Conservation (phyloP, 1,140 invertebrate genomes). For the Brachionus angularis region DNA sequence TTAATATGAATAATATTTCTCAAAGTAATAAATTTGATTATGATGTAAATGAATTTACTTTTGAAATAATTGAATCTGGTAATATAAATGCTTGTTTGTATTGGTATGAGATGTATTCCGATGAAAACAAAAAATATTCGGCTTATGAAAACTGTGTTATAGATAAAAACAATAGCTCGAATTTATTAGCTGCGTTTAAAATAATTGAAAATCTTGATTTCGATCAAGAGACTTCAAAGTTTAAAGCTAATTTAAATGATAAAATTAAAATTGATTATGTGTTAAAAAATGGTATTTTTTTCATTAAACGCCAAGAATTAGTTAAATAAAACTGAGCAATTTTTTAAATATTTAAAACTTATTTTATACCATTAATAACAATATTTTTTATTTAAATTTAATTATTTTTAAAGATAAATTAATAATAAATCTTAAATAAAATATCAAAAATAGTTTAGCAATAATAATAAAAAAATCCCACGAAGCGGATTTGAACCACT, state of each 20-base stretch:
- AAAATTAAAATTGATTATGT: background rate
- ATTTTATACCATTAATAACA: too few species aligned
- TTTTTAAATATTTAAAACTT: too few species aligned
- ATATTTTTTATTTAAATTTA: too few species aligned
- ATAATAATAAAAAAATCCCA: too few species aligned
- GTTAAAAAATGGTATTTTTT: conserved; percentile 11
- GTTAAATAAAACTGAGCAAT: background rate
- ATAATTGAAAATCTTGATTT: background rate
- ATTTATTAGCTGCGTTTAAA: conserved; percentile 14
- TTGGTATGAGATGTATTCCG: conserved; percentile 25
- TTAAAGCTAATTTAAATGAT: background rate
- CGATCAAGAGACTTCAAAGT: background rate
- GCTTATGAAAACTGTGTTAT: background rate
- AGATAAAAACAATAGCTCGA: background rate
- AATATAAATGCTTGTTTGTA: conserved; percentile 1
- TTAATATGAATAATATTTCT: background rate
- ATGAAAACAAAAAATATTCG: conserved; percentile 6
- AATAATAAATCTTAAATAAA: too few species aligned
- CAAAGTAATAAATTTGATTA: background rate
- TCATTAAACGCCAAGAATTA: background rate
- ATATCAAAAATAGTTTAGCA: too few species aligned
- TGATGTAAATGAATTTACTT: background rate
- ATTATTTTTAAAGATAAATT: too few species aligned
- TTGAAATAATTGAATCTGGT: background rate
- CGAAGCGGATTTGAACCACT: too few species aligned